phyloP scores from a whole-genome alignment of 2,113 vertebrate genomes.

The Chitala chitala region DNA sequence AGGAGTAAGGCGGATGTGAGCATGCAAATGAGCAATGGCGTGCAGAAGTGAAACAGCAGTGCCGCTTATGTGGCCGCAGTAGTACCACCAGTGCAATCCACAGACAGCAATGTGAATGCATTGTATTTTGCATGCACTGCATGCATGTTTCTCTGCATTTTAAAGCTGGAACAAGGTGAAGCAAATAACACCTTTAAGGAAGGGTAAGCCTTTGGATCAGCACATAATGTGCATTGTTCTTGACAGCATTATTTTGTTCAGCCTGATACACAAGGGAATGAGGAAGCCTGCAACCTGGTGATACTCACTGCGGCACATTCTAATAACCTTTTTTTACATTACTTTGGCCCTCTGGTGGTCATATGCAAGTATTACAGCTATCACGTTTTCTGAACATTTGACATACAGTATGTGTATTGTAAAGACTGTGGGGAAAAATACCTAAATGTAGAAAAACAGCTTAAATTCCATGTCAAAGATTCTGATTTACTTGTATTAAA shows the following conservation, averaged over 20 bases:
- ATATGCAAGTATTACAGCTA: background rate
- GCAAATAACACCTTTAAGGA: background rate
- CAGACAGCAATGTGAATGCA: too few relatives aligned
- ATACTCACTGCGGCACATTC: too few relatives aligned
- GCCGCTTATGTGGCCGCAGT: too few relatives aligned
- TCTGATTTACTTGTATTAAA: background rate
- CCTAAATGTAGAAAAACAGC: background rate
- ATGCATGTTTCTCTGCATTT: too few relatives aligned
- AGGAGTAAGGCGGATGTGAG: too few relatives aligned
- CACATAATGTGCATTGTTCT: background rate
- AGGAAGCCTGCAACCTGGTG: background rate
- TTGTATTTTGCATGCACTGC: too few relatives aligned
- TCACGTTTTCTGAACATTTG: background rate
- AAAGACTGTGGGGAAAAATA: background rate
- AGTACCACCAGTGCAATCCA: too few relatives aligned
- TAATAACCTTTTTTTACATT: too few relatives aligned
- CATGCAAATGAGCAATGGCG: too few relatives aligned
- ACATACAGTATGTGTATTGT: background rate
- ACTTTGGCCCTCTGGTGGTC: constrained; percentile 3
- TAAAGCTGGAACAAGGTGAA: too few relatives aligned
- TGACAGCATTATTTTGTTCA: background rate
- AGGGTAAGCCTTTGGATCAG: background rate
- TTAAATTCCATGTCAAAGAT: background rate
- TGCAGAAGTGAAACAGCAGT: too few relatives aligned
- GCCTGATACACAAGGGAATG: background rate